phyloP scores from a whole-genome alignment of 2,888 invertebrate species.

The Papilio demoleus region DNA sequence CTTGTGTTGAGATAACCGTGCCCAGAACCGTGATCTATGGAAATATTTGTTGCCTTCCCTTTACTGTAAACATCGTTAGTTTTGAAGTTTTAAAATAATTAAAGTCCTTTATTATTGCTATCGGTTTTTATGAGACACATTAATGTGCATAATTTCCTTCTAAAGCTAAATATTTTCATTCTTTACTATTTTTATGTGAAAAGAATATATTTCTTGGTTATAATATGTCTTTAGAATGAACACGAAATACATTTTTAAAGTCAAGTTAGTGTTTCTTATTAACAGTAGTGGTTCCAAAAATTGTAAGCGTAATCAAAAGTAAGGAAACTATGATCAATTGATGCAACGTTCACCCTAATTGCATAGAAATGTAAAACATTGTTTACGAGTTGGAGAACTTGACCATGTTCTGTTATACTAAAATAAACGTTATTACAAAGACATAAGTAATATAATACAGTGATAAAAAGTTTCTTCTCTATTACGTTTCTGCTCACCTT shows the following conservation, averaged over 20 bases:
- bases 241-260: neutral
- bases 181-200: neutral
- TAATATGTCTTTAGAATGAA: neutral
- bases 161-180: conserved; percentile 11
- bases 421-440: too few relatives aligned
- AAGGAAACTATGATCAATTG: too few relatives aligned
- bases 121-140: neutral
- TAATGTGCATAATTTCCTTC: neutral
- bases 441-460: too few relatives aligned
- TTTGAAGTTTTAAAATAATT: conserved; percentile 3
- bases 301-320: too few relatives aligned
- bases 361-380: too few relatives aligned
- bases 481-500: too few relatives aligned
- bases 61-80: conserved; percentile 12
- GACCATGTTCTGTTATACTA: too few relatives aligned
- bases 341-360: too few relatives aligned
- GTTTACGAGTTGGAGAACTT: too few relatives aligned
- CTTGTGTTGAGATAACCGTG: conserved; percentile 34
- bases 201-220: neutral
- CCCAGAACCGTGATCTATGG: conserved; percentile 44
- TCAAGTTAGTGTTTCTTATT: neutral
- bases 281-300: too few relatives aligned
- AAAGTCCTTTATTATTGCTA: conserved; percentile 11
- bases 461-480: too few relatives aligned
- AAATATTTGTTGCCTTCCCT: conserved; percentile 2